Conservation (phyloP, 2,888 invertebrate species). For the Spodoptera littoralis region DNA sequence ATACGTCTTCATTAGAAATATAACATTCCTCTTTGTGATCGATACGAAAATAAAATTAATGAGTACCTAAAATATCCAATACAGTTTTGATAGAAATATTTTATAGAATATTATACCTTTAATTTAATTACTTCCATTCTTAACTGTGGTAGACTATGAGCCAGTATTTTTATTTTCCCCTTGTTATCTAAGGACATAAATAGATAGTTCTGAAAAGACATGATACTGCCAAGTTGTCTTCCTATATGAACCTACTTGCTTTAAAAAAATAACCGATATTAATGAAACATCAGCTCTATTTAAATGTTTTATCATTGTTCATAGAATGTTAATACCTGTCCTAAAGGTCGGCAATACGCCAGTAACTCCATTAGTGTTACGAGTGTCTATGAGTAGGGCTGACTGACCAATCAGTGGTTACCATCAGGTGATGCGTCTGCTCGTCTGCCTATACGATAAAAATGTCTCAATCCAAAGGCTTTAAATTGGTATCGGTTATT, state of each 20-base stretch:
- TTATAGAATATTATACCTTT: neutral
- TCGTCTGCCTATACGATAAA: no score
- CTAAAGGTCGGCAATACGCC: no score
- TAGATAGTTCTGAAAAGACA: slow-evolving; percentile 16
- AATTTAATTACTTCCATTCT: slow-evolving; percentile 6
- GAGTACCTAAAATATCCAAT: slow-evolving; percentile 1
- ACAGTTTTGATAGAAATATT: slow-evolving; percentile 6
- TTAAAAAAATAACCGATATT: neutral
- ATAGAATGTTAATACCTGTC: no score
- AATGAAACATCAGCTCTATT: no score
- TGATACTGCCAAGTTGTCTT: slow-evolving; percentile 52
- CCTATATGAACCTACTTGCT: slow-evolving; percentile 34
- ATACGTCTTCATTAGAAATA: slow-evolving; percentile 5
- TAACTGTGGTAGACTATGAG: slow-evolving; percentile 17
- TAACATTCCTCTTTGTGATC: slow-evolving; percentile 49
- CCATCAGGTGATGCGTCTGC: no score
- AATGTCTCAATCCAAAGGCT: no score
- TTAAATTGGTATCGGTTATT: no score
- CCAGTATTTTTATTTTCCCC: slow-evolving; percentile 28
- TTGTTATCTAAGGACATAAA: neutral
- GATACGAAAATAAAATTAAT: slow-evolving; percentile 8
- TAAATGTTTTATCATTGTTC: no score
- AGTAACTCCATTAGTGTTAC: no score
- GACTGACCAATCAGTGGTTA: no score
- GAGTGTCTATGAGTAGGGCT: no score